Base-by-base conservation (phyloP, 1,140 invertebrate genomes). In the Thaumetopoea pityocampa region DNA sequence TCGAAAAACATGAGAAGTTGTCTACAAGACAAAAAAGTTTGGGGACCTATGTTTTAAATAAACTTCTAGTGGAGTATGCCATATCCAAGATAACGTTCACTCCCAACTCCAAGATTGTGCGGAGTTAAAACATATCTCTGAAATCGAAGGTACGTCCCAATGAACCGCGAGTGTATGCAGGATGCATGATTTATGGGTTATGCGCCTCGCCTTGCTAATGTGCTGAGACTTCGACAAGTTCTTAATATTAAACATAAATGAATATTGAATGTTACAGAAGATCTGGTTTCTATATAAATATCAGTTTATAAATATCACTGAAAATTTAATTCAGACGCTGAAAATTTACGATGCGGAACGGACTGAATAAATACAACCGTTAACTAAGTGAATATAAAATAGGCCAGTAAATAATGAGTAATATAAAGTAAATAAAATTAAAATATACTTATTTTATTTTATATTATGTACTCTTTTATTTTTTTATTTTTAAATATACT, bases 151-250 rank as follows among this genome's bases (percentile, higher is more conserved):
- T 50, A 30, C 50, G 27, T 48, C 52, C 45, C 57, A 40, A 64
- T 62, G 62, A 59, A 59, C 65, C 54, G 54, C 11, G 43, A 45
- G 49, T 51, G 41, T 67, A 56, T 64, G 58, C 57, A 52, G 48
- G 62, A 60, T 59, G 27, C 37, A 71, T 71, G 65, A 71, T 71
- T 71, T 71, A 68, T 68, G 56, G 37, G 49, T 49, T 23, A 47
- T 48, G 37, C 45, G 48, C 34, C 40, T 55, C 56, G 30, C 19
- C 37, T 41, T 24, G 12, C 6, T n/a, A n/a, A 29, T 27, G 30
- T 36, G 17, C 36, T 24, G 15, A 32, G 24, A 16, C 19, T 17
- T 19, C 16, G 36, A 40, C 27, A 29, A 15, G 16, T 28, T n/a
- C n/a, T n/a, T n/a, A n/a, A n/a, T n/a, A n/a, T n/a, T n/a, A n/a